phyloP scores from a whole-genome alignment of 2,888 invertebrate genomes.

The Subacronicta megacephala region DNA sequence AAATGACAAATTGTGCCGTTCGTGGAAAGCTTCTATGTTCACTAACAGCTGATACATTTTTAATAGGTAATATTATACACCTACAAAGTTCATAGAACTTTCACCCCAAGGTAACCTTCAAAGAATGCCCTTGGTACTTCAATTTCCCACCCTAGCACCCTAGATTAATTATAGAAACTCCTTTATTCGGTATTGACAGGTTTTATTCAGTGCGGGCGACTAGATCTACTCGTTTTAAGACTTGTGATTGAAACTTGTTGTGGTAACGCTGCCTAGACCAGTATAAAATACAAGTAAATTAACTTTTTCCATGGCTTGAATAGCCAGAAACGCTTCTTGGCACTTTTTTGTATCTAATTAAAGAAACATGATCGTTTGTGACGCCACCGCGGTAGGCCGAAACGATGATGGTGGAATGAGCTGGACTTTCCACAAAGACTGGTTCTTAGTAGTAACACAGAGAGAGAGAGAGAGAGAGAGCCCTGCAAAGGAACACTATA shows the following conservation, averaged over 20 bases:
- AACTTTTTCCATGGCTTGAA: not conserved
- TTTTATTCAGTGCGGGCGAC: conserved; percentile 4
- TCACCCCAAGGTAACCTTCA: conserved; percentile 4
- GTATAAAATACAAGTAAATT: not conserved
- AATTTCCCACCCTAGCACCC: conserved; percentile 38
- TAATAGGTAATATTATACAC: conserved; percentile 10
- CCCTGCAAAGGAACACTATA: too few relatives aligned
- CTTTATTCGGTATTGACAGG: conserved; percentile 33
- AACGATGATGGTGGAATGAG: too few relatives aligned
- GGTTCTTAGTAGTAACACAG: too few relatives aligned
- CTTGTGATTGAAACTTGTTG: conserved; percentile 3
- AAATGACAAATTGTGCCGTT: conserved; percentile 35
- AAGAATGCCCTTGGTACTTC: conserved; percentile 4
- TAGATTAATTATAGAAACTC: conserved; percentile 19
- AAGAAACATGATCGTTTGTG: too few relatives aligned
- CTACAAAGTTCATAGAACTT: conserved; percentile 37
- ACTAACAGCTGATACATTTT: conserved; percentile 4
- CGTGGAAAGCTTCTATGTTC: conserved; percentile 32
- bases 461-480: too few relatives aligned
- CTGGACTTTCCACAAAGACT: too few relatives aligned
- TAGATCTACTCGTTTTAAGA: conserved; percentile 25
- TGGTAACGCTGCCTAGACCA: too few relatives aligned
- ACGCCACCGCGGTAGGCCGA: too few relatives aligned
- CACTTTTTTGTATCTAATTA: too few relatives aligned
- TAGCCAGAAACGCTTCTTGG: too few relatives aligned